phyloP scores from a whole-genome alignment of 2,888 invertebrate species.

The Anoncus sp. region DNA sequence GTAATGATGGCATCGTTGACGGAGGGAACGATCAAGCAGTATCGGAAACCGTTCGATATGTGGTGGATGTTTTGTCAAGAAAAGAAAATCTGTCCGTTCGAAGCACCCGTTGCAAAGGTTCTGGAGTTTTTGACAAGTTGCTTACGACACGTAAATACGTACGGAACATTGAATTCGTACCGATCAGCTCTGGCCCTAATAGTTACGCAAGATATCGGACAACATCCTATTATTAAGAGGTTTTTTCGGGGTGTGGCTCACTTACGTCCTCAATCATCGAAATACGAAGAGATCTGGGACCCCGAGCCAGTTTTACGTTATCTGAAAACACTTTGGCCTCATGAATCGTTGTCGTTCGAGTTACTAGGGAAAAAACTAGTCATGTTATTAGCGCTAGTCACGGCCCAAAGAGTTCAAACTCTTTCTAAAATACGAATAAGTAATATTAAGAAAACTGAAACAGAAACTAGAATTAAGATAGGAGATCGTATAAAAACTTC shows the following conservation, averaged over 20 bases:
- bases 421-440: constrained; percentile 30
- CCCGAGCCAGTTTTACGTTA: constrained; percentile 5
- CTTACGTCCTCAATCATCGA: constrained; percentile 1
- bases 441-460: constrained; percentile 31
- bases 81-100: constrained; percentile 25
- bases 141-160: constrained; percentile 40
- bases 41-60: constrained; percentile 61
- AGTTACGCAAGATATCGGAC: background rate
- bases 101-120: background rate
- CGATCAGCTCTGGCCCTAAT: background rate
- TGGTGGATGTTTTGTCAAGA: constrained; percentile 68
- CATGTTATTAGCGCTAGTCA: constrained; percentile 9
- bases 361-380: background rate
- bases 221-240: constrained; percentile 2
- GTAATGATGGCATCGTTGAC: constrained; percentile 65
- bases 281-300: constrained; percentile 20
- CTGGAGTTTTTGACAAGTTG: constrained; percentile 26
- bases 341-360: background rate
- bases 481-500: too few species aligned
- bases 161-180: constrained; percentile 34
- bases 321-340: background rate
- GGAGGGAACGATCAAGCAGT: constrained; percentile 67
- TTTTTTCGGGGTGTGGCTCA: constrained; percentile 8
- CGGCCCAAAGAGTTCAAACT: too few species aligned
- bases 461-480: too few species aligned